Evolutionary conservation across 2,113 vertebrate genomes (phyloP).

Genomic region (Scartelaos histophorus): DNA sequence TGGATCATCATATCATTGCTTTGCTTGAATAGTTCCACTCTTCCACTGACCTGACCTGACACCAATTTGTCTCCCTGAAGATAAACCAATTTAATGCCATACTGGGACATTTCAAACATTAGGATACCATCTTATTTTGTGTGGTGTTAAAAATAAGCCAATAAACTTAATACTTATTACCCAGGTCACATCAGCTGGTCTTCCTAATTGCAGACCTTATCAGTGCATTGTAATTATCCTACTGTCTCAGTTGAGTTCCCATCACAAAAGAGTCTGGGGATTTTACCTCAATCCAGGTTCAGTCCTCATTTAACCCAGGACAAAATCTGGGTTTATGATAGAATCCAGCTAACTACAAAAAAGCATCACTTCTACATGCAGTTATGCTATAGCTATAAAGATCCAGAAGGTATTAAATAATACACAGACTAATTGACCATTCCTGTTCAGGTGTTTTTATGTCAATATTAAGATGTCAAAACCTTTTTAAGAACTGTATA

Average conservation of each 20-base stretch:
- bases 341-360: not conserved
- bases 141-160: not conserved
- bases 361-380: not conserved
- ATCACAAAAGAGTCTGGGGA: not conserved
- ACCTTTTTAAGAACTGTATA: not conserved
- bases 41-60: no score
- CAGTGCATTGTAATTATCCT: not conserved
- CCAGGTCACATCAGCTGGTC: not conserved
- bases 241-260: not conserved
- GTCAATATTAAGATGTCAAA: no score
- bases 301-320: not conserved
- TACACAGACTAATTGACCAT: no score
- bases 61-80: no score
- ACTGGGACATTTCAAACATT: no score
- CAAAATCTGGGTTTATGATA: not conserved
- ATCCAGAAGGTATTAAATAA: not conserved
- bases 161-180: not conserved
- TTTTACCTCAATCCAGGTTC: not conserved
- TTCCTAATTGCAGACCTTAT: conserved; percentile 2
- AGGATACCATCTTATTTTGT: not conserved
- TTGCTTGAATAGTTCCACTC: no score
- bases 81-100: no score
- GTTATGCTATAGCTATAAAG: not conserved
- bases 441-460: no score
- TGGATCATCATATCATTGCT: no score